Conservation (phyloP, 1,140 invertebrate species). For the Saccostrea echinata region DNA sequence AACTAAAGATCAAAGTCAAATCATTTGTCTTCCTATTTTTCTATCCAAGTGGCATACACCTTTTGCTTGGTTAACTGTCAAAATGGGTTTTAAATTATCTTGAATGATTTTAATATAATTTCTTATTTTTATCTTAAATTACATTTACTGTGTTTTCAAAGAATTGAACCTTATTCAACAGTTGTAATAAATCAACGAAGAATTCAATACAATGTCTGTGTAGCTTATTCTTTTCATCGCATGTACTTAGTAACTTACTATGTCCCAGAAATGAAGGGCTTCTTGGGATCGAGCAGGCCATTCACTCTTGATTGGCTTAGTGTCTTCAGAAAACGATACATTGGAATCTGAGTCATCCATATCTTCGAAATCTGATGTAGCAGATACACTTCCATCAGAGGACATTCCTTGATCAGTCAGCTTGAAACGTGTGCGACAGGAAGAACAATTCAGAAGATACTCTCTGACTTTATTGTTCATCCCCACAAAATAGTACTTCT, state of each 20-base stretch:
- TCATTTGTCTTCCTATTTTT: background rate
- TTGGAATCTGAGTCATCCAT: constrained; percentile 14
- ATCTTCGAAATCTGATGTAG: constrained; percentile 15
- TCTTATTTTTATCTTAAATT: no score
- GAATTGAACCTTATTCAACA: no score
- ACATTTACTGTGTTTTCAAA: no score
- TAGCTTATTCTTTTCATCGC: background rate
- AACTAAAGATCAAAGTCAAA: background rate
- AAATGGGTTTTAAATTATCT: no score
- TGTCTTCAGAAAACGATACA: constrained; percentile 5
- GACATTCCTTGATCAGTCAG: background rate
- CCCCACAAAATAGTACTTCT: constrained; percentile 50
- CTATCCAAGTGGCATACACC: background rate
- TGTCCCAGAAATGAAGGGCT: constrained; percentile 36
- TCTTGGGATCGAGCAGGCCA: background rate
- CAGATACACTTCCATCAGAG: constrained; percentile 11
- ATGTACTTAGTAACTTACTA: constrained; percentile 6
- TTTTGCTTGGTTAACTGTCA: background rate
- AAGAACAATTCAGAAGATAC: constrained; percentile 30
- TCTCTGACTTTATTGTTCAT: constrained; percentile 42
- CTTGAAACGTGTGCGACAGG: constrained; percentile 6
- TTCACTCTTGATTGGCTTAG: background rate
- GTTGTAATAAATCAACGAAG: no score
- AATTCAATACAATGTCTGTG: no score
- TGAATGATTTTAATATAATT: no score